A percentile compares a stretch with the other conserved stretches of the same genome.
Conservation (phyloP, 30 jellyfish, hydroid and myxozoan genomes). For the Hydractinia symbiolongicarpus region DNA sequence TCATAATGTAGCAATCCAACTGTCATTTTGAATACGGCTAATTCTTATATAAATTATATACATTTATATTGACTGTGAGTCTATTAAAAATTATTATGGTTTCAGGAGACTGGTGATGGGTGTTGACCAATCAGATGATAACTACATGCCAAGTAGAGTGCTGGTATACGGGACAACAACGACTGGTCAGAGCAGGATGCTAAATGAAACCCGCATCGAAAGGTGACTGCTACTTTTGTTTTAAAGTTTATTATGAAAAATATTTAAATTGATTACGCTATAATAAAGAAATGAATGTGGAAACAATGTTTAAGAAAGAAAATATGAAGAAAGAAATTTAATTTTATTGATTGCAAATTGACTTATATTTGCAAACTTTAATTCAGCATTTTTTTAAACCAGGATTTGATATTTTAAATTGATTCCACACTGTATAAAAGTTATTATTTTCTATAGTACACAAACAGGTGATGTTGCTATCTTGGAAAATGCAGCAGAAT, state of each 20-base stretch:
- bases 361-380: background rate
- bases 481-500: slow-evolving; percentile 72
- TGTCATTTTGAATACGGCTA: too few relatives aligned
- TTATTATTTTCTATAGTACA: slow-evolving; percentile 24
- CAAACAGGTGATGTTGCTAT: slow-evolving; percentile 50
- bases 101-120: slow-evolving; percentile 63
- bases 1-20: too few relatives aligned
- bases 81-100: background rate
- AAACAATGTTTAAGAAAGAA: background rate
- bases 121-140: slow-evolving; percentile 70
- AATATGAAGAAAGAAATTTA: background rate
- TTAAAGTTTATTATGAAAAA: background rate
- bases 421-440: background rate
- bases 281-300: background rate
- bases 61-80: too few relatives aligned
- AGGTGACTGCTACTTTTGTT: slow-evolving; percentile 25
- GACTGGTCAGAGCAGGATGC: slow-evolving; percentile 40
- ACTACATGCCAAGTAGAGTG: slow-evolving; percentile 72
- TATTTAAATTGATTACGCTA: background rate
- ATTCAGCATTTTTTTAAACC: background rate
- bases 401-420: background rate
- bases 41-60: too few relatives aligned
- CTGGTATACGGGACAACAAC: slow-evolving; percentile 51
- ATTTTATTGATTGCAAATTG: background rate
- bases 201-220: slow-evolving; percentile 58